These are phyloP conservation scores for Leucoraja ocellata DNA, from an alignment of 2,797 vertebrate species.

Conservation along the genomic window DNA sequence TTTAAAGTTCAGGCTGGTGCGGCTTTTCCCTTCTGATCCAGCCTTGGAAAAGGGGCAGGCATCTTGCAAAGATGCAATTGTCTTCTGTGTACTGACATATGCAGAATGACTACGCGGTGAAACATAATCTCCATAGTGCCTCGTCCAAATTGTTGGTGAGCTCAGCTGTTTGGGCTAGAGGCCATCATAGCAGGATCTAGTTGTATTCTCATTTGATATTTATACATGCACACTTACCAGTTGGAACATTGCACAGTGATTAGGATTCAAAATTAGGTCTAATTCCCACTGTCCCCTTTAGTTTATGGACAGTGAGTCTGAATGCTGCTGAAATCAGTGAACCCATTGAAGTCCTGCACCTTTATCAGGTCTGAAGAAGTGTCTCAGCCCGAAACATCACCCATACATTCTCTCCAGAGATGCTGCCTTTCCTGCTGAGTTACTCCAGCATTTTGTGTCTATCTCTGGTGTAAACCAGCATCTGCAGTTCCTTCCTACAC, in stretches of 20 bases:
- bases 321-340: not conserved
- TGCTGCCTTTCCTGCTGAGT: too few relatives aligned
- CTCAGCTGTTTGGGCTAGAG: not conserved
- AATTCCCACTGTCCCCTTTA: not conserved
- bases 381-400: too few relatives aligned
- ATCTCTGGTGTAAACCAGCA: too few relatives aligned
- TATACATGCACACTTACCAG: constrained; percentile 3
- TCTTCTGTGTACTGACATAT: not conserved
- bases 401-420: too few relatives aligned
- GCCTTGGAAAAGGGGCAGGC: not conserved
- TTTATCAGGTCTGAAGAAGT: too few relatives aligned
- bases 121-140: not conserved
- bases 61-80: not conserved
- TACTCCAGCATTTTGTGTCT: too few relatives aligned
- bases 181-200: not conserved
- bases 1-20: not conserved
- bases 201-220: not conserved
- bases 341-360: not conserved
- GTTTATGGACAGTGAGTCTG: not conserved
- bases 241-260: not conserved
- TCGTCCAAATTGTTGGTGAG: not conserved
- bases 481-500: too few relatives aligned
- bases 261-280: not conserved
- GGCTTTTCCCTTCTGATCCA: not conserved
- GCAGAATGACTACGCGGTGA: not conserved